A percentile compares a stretch with the other conserved stretches of the same genome.
Conservation (phyloP, 2,797 vertebrate species). For the Bradypodion pumilum region DNA sequence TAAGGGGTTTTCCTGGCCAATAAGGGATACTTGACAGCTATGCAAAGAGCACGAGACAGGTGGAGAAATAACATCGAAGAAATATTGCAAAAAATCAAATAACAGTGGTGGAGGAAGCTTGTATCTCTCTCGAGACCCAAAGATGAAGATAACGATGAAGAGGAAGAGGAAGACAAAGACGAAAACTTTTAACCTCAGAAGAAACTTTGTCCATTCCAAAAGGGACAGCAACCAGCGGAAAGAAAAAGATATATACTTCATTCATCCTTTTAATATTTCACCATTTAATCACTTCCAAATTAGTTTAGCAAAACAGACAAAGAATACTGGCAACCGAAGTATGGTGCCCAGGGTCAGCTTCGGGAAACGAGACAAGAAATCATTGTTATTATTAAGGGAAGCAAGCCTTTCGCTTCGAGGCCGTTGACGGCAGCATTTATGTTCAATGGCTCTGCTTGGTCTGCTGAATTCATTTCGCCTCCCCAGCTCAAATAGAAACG, state of each 20-base stretch:
- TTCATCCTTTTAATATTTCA: conserved; percentile 74
- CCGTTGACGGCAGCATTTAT: conserved; percentile 77
- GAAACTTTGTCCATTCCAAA: conserved; percentile 65
- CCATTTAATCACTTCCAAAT: conserved; percentile 76
- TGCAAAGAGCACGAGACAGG: too few species aligned
- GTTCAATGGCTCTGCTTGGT: conserved; percentile 77
- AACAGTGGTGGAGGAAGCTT: too few species aligned
- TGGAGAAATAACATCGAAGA: too few species aligned
- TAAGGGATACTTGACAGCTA: too few species aligned
- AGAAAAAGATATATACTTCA: conserved; percentile 67
- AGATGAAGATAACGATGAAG: too few species aligned
- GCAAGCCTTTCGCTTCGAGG: conserved; percentile 70
- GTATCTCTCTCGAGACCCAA: too few species aligned
- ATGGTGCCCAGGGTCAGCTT: conserved; percentile 70
- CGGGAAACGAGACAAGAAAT: conserved; percentile 76
- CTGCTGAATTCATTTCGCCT: conserved; percentile 79
- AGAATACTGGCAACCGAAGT: conserved; percentile 67
- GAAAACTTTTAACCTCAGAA: too few species aligned
- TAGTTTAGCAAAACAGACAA: conserved; percentile 71
- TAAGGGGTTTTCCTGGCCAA: too few species aligned
- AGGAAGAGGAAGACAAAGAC: too few species aligned
- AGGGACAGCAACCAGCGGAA: conserved; percentile 60
- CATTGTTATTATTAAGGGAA: conserved; percentile 60
- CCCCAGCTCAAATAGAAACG: conserved; percentile 75
- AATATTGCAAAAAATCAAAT: too few species aligned